phyloP scores from a whole-genome alignment of 2,113 vertebrate genomes.

The Lepus europaeus region DNA sequence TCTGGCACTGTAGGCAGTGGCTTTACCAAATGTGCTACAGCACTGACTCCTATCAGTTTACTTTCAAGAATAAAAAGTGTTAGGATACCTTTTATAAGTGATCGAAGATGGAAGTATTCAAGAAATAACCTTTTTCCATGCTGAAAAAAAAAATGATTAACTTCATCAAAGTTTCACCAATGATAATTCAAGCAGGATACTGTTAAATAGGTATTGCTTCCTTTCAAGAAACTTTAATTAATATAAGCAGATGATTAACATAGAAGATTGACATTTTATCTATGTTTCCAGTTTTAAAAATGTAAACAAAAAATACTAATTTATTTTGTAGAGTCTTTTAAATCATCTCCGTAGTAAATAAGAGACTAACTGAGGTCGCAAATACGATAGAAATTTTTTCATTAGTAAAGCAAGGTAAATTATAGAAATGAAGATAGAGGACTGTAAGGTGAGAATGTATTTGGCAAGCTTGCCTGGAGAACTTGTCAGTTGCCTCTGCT shows the following conservation, averaged over 20 bases:
- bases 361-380: constrained; percentile 17
- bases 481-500: not conserved
- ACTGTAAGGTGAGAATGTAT: not conserved
- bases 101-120: not conserved
- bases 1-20: no score
- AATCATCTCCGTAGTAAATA: not conserved
- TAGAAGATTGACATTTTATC: not conserved
- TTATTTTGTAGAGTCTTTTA: not conserved
- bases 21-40: no score
- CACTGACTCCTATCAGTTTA: not conserved
- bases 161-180: not conserved
- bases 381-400: not conserved
- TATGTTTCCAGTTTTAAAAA: constrained; percentile 29
- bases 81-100: not conserved
- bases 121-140: not conserved
- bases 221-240: constrained; percentile 24
- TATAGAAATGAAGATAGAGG: constrained; percentile 16
- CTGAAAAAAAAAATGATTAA: not conserved
- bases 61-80: not conserved
- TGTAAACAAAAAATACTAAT: not conserved
- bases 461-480: not conserved
- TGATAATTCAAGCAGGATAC: not conserved
- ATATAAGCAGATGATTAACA: not conserved
- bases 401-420: not conserved
- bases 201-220: not conserved